phyloP scores from a whole-genome alignment of 1,140 invertebrate species.

The Rhagoletis pomonella region DNA sequence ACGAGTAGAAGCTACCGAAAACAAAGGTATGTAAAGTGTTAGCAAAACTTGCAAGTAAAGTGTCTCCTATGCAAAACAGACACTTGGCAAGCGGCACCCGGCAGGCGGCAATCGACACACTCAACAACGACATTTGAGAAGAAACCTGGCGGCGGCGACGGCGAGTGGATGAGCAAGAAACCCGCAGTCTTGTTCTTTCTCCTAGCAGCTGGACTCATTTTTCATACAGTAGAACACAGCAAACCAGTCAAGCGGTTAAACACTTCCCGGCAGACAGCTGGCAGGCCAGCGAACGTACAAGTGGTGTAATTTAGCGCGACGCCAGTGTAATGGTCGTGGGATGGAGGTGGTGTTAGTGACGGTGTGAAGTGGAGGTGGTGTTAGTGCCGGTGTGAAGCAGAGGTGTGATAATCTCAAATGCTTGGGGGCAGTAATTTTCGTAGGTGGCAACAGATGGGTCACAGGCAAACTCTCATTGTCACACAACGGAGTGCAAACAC shows the following conservation, averaged over 20 bases:
- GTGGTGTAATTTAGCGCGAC: constrained; percentile 38
- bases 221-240: background rate
- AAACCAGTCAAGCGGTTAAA: constrained; percentile 39
- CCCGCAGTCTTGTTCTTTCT: background rate
- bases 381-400: background rate
- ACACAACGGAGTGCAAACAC: background rate
- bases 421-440: constrained; percentile 20
- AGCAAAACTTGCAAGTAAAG: constrained; percentile 12
- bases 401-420: background rate
- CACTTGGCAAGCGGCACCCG: background rate
- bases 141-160: background rate
- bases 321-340: no score
- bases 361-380: background rate
- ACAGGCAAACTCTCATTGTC: constrained; percentile 8
- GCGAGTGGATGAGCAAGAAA: background rate
- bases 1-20: background rate
- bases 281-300: constrained; percentile 40
- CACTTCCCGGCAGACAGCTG: constrained; percentile 32
- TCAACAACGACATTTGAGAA: background rate
- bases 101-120: background rate
- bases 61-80: background rate
- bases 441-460: constrained; percentile 47
- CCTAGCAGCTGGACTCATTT: constrained; percentile 35
- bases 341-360: background rate
- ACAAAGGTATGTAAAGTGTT: background rate